phyloP scores from a whole-genome alignment of 2,113 vertebrate genomes.

The Colinus virginianus region DNA sequence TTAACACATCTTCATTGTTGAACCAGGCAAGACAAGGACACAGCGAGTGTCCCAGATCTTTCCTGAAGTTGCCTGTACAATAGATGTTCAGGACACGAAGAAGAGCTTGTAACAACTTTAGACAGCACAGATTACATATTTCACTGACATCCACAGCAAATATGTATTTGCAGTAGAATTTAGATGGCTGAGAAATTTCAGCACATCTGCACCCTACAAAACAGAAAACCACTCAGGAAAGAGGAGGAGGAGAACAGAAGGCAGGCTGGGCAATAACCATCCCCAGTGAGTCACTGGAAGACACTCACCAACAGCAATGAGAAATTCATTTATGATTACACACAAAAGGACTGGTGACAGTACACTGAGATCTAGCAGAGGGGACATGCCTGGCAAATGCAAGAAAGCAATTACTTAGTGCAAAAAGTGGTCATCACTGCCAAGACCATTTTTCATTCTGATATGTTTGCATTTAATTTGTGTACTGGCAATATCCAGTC shows the following conservation, averaged over 20 bases:
- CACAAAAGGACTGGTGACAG: background rate
- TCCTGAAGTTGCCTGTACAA: background rate
- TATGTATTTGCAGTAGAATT: background rate
- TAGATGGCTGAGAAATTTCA: slow-evolving; percentile 22
- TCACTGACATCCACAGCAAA: background rate
- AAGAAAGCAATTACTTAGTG: background rate
- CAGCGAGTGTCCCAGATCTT: background rate
- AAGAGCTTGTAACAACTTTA: slow-evolving; percentile 3
- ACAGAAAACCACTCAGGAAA: slow-evolving; percentile 28
- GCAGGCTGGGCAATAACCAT: slow-evolving; percentile 48
- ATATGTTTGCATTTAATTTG: background rate
- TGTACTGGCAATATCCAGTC: background rate
- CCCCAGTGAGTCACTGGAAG: slow-evolving; percentile 52
- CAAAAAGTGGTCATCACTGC: background rate
- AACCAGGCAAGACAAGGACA: slow-evolving; percentile 15
- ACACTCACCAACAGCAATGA: background rate
- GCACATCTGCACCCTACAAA: slow-evolving; percentile 2
- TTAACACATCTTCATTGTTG: background rate
- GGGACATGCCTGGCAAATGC: background rate
- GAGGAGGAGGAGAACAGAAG: slow-evolving; percentile 57
- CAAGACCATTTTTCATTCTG: background rate
- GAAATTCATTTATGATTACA: background rate
- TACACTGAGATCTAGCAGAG: slow-evolving; percentile 35
- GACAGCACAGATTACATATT: slow-evolving; percentile 46
- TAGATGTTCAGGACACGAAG: background rate